Base-by-base conservation (phyloP, 1,140 invertebrate species). In the Cotesia vestalis region DNA sequence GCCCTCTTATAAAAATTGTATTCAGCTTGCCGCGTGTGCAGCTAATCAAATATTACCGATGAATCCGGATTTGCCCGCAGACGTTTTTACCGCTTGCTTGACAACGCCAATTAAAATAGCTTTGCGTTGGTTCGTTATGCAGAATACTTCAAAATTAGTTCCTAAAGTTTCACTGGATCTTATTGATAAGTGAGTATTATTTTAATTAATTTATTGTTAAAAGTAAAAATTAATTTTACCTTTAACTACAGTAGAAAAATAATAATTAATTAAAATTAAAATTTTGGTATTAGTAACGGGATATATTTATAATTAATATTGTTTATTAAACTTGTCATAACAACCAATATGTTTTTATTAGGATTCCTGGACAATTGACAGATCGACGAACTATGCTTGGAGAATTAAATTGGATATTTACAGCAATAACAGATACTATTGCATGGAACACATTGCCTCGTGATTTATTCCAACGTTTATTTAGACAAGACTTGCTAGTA, bases 361-460 rank as follows among this genome's bases (percentile, higher is more conserved):
- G 95, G 87, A 97, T 99, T 78, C 98, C 98, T 46, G 98, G 98
- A 5, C 92, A 95, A 83, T 89, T 98, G 68, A 96, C 94, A 77
- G 98, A 99, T 88, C 89, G 98, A 46, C 90, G 96, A 78, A 99
- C 98, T 35, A 97, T 99, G 94, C 90, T 99, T 71, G 98, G 98
- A 67, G 98, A 99, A 89, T 88, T 99, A 55, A 99, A 99, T 89
- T 99, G 98, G 98, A 98, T 99, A 82, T 99, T 99, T 87, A 99
- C 98, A 46, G 98, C 98, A 5, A 99, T 99, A 68, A 99, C 98
- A 2, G 98, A 99, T 85, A 99, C 98, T n/a, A 99, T 99, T 82
- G 98, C 98, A 0, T 99, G 98, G 98, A 98, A 98, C 83, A 95
- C 94, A 55, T 88, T 99, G 72, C 95, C 96, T 12, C 89, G 91